Base-by-base conservation (phyloP, 53 echinoderm and acorn worm species). In the Astropecten irregularis region DNA sequence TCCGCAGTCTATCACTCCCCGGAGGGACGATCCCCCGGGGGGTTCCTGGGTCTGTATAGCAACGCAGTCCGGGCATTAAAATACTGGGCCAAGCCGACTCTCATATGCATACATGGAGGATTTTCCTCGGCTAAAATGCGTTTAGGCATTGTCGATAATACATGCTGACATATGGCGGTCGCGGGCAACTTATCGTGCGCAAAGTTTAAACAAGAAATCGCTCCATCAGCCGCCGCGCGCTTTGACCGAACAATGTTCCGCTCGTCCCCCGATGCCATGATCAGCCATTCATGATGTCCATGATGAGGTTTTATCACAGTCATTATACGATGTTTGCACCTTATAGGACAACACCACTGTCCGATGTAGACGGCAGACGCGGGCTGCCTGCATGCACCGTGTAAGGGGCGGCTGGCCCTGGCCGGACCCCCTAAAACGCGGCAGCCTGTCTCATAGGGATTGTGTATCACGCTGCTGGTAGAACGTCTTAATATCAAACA, bases 141-240 rank as follows among this genome's bases (percentile, higher is more conserved):
- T 79, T 79, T 79, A 79, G 79, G 79, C 79, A 79, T 79, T 79
- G 79, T 72, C 59, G 71, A 69, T 85, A 84, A 68, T 84, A 59
- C 61, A 42, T 61, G 35, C 58, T 72, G 85, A 71, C 85, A 85
- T 85, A 85, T 85, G 85, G 85, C 72, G 46, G 49, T 60, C 48
- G 71, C 71, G 32, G 85, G 34, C 63, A 85, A 85, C 85, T 71
- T 72, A 85, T 85, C 72, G 85, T 71, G 72, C 38, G 71, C 71
- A 53, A 47, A 85, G 85, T 85, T 85, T 85, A 85, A 85, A 85
- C 85, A 85, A 85, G 71, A 85, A 69, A 85, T 85, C 85, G 85
- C 72, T 72, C 85, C 47, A 85, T 85, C 85, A 71, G 72, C 71
- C 63, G 72, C 85, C 85, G n/a, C n/a, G n/a, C n/a, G 71, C 85